Conservation (phyloP, 1,140 invertebrate genomes). For the Cecropterus lyciades region DNA sequence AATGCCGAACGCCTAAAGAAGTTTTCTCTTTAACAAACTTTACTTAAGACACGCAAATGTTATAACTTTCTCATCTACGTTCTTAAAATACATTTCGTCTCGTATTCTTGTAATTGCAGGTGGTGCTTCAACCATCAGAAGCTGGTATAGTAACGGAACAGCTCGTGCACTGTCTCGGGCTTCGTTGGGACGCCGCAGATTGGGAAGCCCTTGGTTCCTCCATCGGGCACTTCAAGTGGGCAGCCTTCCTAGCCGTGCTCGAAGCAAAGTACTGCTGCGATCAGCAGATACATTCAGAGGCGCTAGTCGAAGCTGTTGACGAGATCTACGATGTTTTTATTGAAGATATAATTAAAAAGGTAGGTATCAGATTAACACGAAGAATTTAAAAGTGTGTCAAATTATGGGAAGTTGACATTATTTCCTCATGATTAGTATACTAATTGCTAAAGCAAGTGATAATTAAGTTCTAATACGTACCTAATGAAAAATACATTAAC, state of each 20-base stretch:
- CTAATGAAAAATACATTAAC: too few relatives aligned
- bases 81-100: too few relatives aligned
- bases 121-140: constrained; percentile 87
- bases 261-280: constrained; percentile 88
- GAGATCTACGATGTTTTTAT: constrained; percentile 92
- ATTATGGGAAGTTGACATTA: too few relatives aligned
- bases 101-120: constrained; percentile 75
- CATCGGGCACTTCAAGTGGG: constrained; percentile 86
- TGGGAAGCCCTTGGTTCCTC: constrained; percentile 87
- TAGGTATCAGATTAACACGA: constrained; percentile 58
- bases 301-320: constrained; percentile 89
- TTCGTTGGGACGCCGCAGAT: constrained; percentile 88
- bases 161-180: constrained; percentile 87
- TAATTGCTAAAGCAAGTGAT: too few relatives aligned
- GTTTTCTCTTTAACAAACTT: too few relatives aligned
- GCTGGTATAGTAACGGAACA: constrained; percentile 87
- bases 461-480: too few relatives aligned
- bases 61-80: too few relatives aligned
- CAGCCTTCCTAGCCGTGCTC: constrained; percentile 89
- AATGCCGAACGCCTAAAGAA: too few relatives aligned
- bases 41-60: too few relatives aligned
- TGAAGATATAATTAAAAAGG: constrained; percentile 93
- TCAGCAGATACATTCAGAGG: constrained; percentile 85
- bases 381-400: too few relatives aligned
- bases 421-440: too few relatives aligned